Base-by-base conservation (phyloP, 2,113 vertebrate species). In the Pelmatolapia mariae region DNA sequence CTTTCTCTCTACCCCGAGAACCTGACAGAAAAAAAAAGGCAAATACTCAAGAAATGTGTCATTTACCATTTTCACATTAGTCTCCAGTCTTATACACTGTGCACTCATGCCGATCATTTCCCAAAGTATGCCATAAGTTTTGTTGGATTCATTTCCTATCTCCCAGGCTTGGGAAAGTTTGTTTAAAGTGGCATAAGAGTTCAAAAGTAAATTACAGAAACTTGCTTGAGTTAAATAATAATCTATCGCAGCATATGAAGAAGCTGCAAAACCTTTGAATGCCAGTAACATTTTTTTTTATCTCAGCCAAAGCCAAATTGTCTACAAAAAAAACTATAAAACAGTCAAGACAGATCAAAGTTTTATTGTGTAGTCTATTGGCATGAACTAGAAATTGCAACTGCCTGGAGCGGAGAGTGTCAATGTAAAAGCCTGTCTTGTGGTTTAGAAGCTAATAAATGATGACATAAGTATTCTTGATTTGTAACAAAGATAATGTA, bases 1-100 rank as follows among this genome's bases (percentile, higher is more conserved):
- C 98, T 82, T 98, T 98, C 90, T 99, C 98, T 88, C 98, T 96
- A 18, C 98, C 98, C 2, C 98, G 96, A 19, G 97, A 97, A n/a
- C 98, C 98, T 99, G 91, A 50, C 4, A 80, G 71, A 52, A 22
- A 24, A 86, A 86, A 22, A 81, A 31, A 43, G 38, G 56, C 56
- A 80, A 5, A 45, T 22, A 40, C 4, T 84, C 8, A 59, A 40
- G 24, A 19, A 33, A 50, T 57, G 82, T 86, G 66, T 5, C 13
- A 22, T 40, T 84, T 79, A 12, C 57, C 36, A 82, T 5, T 22
- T 86, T 80, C 12, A 84, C 54, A 80, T 71, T 19, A 47, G 19
- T 50, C 7, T 86, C 29, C 31, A 36, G 59, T 63, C 31, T 36
- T 10, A 10, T 68, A 68, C 4, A 12, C 78, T 56, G 11, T 26